Percentiles rank a stretch among this genome's conserved stretches.
phyloP scores from a whole-genome alignment of 2,888 invertebrate genomes.

The Temnothorax ravouxi region DNA sequence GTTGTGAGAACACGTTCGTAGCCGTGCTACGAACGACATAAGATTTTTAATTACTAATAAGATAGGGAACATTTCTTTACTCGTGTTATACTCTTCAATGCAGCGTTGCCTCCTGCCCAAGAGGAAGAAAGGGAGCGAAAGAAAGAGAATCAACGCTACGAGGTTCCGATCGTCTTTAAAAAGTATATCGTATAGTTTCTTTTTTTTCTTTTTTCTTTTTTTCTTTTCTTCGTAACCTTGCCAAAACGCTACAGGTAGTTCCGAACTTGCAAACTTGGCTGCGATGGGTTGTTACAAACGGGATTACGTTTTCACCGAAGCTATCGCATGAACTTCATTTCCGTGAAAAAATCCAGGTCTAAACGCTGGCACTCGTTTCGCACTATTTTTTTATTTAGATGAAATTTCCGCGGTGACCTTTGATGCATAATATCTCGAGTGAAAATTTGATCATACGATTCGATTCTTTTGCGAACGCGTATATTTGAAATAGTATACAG shows the following conservation, averaged over 20 bases:
- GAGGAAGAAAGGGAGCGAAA: slow-evolving; percentile 15
- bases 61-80: slow-evolving; percentile 70
- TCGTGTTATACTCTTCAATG: slow-evolving; percentile 64
- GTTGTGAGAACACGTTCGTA: slow-evolving; percentile 85
- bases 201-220: background rate
- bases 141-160: background rate
- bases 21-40: slow-evolving; percentile 82
- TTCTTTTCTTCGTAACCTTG: background rate
- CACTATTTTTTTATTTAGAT: slow-evolving; percentile 7
- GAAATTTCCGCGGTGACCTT: background rate
- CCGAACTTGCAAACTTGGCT: background rate
- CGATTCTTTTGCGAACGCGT: background rate
- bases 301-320: slow-evolving; percentile 9
- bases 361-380: background rate
- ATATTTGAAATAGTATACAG: background rate
- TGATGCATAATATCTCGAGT: background rate
- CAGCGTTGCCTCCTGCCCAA: slow-evolving; percentile 68
- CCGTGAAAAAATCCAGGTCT: slow-evolving; percentile 1
- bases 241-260: slow-evolving; percentile 29
- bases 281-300: background rate
- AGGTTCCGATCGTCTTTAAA: background rate
- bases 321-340: slow-evolving; percentile 20
- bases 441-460: background rate
- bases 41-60: slow-evolving; percentile 81
- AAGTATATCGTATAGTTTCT: background rate